A percentile compares a stretch with the other conserved stretches of the same genome.
phyloP scores from a whole-genome alignment of 2,888 invertebrate species.

The Mylabris sibirica region DNA sequence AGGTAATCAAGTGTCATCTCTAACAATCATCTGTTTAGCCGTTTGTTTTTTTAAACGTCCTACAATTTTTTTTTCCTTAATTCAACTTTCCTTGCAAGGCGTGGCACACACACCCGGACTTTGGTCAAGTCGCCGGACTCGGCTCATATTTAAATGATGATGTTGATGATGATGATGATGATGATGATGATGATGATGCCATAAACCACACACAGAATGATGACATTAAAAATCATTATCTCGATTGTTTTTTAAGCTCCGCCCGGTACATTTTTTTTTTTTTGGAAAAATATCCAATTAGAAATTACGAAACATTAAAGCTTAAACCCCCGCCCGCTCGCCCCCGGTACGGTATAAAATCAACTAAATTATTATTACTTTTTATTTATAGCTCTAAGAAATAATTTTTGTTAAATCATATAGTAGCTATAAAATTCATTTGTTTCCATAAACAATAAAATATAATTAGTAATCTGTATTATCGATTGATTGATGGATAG shows the following conservation, averaged over 20 bases:
- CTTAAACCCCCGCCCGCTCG: no score
- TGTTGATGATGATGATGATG: no score
- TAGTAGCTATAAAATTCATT: not conserved
- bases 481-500: not conserved
- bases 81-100: slow-evolving; percentile 18
- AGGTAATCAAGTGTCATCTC: slow-evolving; percentile 52
- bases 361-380: no score
- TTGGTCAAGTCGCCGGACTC: not conserved
- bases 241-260: no score
- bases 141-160: not conserved
- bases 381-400: no score
- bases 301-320: no score
- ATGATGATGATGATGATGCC: slow-evolving; percentile 2
- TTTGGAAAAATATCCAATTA: not conserved
- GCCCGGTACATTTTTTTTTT: no score
- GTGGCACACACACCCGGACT: slow-evolving; percentile 12
- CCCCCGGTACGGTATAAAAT: no score
- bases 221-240: slow-evolving; percentile 17
- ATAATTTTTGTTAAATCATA: not conserved
- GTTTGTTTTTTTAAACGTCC: not conserved
- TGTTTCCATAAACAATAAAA: not conserved
- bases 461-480: not conserved
- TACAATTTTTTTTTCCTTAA: not conserved
- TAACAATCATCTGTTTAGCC: slow-evolving; percentile 16
- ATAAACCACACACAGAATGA: slow-evolving; percentile 4